Percentiles rank a stretch among this genome's conserved stretches.
Conservation (phyloP, 2,797 vertebrate species). For the Oryzias dopingdopingensis region DNA sequence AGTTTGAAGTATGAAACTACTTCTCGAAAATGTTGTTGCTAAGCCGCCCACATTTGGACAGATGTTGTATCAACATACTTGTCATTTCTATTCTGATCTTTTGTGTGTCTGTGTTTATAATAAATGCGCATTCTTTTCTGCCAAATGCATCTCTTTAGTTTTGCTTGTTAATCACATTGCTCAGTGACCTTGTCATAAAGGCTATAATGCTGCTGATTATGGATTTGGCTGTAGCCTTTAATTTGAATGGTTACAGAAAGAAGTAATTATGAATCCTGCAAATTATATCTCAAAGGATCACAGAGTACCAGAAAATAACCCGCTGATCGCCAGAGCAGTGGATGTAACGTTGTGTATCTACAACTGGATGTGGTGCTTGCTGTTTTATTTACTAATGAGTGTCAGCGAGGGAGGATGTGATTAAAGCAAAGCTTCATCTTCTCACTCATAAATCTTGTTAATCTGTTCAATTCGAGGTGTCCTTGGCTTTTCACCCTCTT, state of each 20-base stretch:
- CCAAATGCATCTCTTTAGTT: background rate
- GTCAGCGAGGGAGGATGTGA: conserved; percentile 37
- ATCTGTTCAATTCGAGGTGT: conserved; percentile 33
- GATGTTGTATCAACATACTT: too few species aligned
- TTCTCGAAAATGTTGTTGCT: too few species aligned
- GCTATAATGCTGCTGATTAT: conserved; percentile 26
- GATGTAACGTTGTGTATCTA: conserved; percentile 4
- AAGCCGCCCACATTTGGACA: too few species aligned
- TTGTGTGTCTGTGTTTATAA: background rate
- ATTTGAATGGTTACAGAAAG: conserved; percentile 35
- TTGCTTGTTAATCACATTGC: conserved; percentile 2
- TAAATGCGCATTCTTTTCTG: background rate
- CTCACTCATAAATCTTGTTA: conserved; percentile 52
- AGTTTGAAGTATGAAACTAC: too few species aligned
- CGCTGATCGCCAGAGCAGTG: conserved; percentile 8
- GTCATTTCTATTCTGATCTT: too few species aligned
- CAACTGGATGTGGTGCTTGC: conserved; percentile 4
- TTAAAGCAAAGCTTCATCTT: conserved; percentile 32
- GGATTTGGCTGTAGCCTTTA: conserved; percentile 25
- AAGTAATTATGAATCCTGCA: conserved; percentile 33
- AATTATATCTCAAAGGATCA: conserved; percentile 39
- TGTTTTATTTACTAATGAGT: conserved; percentile 3
- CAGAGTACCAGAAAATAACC: conserved; percentile 15
- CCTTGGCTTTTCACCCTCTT: conserved; percentile 32
- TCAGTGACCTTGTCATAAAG: conserved; percentile 2